Base-by-base conservation (phyloP, 2,113 vertebrate species). In the Aramus guarauna region DNA sequence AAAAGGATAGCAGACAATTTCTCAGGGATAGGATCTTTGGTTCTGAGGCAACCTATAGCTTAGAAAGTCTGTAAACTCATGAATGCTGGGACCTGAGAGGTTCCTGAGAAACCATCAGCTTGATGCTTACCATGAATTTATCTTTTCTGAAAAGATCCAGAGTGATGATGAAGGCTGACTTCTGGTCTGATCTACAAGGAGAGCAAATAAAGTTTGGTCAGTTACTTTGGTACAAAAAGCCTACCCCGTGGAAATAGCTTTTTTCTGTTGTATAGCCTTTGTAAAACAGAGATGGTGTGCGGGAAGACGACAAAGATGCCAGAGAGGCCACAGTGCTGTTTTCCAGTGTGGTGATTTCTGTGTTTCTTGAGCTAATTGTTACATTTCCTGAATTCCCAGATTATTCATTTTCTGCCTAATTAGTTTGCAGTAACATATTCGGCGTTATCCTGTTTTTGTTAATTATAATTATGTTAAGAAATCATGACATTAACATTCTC, bases 391-490 rank as follows among this genome's bases (percentile, higher is more conserved):
- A 58, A 92, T 76, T 85, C 50, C 24, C 63, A 90, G 62, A 60
- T 89, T 68, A 89, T 91, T 83, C 3, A 92, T 78, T 76, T 84
- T 74, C 72, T 91, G 18, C 43, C 90, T 81, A 85, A 76, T 83
- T 77, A 36, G 39, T 78, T 81, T 81, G 53, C 48, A 85, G 64
- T 52, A 63, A 81, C 39, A 34, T 64, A 75, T 58, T 83, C 21
- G 59, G 24, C 5, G 4, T 76, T 66, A 29, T 59, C 9, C 22
- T 85, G 12, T 0, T 85, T 90, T 77, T 75, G 52, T 45, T 84
- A 87, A 80, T 69, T 29, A 69, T 69, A 74, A 82, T 94, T 87
- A 58, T 68, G 34, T 74, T 78, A 85, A 94, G 72, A 94, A 94
- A 87, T 59, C 5, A 34, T 73, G 26, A 53, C 17, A 91, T 92